phyloP scores from a whole-genome alignment of 2,888 invertebrate species.

The Blastobasis adustella region DNA sequence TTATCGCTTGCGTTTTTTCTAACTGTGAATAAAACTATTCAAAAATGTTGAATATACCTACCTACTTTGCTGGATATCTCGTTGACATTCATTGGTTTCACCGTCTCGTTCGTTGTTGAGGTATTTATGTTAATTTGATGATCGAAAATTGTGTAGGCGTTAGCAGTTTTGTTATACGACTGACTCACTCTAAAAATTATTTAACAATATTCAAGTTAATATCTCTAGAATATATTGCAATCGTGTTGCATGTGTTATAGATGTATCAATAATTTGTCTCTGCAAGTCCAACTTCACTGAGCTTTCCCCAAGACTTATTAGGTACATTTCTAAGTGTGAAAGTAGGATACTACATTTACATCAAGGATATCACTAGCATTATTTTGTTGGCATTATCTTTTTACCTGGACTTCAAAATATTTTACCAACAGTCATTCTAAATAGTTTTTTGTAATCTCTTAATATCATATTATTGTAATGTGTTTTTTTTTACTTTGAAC shows the following conservation, averaged over 20 bases:
- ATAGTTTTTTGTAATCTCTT: too few relatives aligned
- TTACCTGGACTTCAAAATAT: too few relatives aligned
- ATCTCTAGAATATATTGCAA: constrained; percentile 17
- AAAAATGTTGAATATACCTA: not conserved
- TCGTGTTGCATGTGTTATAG: constrained; percentile 36
- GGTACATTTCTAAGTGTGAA: too few relatives aligned
- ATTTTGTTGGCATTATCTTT: too few relatives aligned
- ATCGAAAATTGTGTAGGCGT: constrained; percentile 34
- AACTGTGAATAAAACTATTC: constrained; percentile 28
- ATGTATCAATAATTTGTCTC: constrained; percentile 49
- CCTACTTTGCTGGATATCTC: not conserved
- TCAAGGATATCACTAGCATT: too few relatives aligned
- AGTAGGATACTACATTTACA: too few relatives aligned
- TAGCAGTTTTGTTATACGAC: constrained; percentile 8
- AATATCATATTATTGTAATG: too few relatives aligned
- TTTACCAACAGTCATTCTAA: too few relatives aligned
- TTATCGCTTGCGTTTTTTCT: constrained; percentile 16
- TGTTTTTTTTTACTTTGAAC: too few relatives aligned
- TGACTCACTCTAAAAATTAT: not conserved
- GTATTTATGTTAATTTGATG: constrained; percentile 19
- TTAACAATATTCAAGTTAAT: constrained; percentile 11
- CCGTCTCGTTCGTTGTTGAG: constrained; percentile 10
- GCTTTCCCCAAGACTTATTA: constrained; percentile 27
- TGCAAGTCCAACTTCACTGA: constrained; percentile 10
- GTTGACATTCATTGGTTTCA: constrained; percentile 2